phyloP scores from a whole-genome alignment of 1,140 invertebrate genomes.

The Penaeus chinensis region DNA sequence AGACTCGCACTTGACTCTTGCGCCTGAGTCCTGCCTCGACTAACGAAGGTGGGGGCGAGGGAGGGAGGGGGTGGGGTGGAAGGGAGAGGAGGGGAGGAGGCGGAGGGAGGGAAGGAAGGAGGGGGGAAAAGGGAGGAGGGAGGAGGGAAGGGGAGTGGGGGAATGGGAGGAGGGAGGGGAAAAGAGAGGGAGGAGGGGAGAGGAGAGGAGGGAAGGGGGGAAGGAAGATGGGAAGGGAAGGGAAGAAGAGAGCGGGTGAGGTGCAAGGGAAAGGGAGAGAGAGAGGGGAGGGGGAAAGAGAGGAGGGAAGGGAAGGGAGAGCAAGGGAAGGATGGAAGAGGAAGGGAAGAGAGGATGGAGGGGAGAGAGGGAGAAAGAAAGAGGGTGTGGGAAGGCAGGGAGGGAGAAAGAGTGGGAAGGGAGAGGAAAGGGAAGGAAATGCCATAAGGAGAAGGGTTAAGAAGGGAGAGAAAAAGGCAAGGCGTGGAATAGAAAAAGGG shows the following conservation, averaged over 20 bases:
- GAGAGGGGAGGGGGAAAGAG: background rate
- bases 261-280: too few relatives aligned
- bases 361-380: background rate
- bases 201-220: too few relatives aligned
- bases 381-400: background rate
- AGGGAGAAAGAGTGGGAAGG: background rate
- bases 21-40: background rate
- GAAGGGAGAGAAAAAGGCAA: background rate
- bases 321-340: background rate
- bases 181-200: too few relatives aligned
- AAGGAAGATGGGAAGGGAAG: background rate
- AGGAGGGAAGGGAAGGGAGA: background rate
- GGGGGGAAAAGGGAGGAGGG: background rate
- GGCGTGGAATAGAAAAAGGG: background rate
- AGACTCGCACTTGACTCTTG: conserved; percentile 29
- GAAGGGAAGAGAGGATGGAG: background rate
- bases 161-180: background rate
- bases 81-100: background rate
- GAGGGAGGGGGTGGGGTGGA: background rate
- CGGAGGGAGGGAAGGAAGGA: background rate
- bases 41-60: conserved; percentile 42
- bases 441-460: too few relatives aligned
- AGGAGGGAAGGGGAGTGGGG: background rate
- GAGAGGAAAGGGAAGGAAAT: too few relatives aligned
- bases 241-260: background rate